Evolutionary conservation across 2,113 vertebrate genomes (phyloP), one percentile per base, ranked within the genome.

Genomic region (Hypanus sabinus): DNA sequence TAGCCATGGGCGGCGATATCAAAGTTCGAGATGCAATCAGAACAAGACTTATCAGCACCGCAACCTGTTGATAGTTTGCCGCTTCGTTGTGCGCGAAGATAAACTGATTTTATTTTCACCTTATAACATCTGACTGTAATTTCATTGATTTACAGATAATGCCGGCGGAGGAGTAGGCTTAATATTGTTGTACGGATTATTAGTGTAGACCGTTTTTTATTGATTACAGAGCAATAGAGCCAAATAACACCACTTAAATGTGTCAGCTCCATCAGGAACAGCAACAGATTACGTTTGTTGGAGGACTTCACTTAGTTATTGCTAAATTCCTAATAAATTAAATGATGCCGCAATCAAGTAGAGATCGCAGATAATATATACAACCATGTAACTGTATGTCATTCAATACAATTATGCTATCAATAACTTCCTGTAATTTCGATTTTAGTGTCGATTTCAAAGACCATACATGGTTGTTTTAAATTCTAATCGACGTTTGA

Each of bases 1-100:
- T 95, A 96, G 96, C 96, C 95, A 96, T 95, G 93, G 95, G 95
- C 94, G 95, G 94, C 94, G 94, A 94, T 94, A 94, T 93, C 94
- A 94, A 94, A 95, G 93, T 11, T 73, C 30, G 91, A 73, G 12
- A 55, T 30, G 36, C 79, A 24, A 38, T 22, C 92, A 80, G 81
- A 38, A 62, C 65, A 22, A 55, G 14, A 55, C 79, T 76, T 90
- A 91, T 94, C 81, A 33, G 77, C 73, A 38, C 30, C 16, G 18
- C 55, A 94, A 94, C 93, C 81, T 94, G 94, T 94, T 94, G 94
- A 87, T 73, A 80, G 75, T 83, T 91, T 93, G 57, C 8, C 87
- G 70, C 71, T 94, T 79, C 88, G 73, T 94, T 94, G 95, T 94
- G 94, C 95, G 94, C 95, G 94, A 94, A 94, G 83, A 73, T 27